Base-by-base conservation (phyloP, 2,888 invertebrate genomes). In the Caenorhabditis parvicauda region DNA sequence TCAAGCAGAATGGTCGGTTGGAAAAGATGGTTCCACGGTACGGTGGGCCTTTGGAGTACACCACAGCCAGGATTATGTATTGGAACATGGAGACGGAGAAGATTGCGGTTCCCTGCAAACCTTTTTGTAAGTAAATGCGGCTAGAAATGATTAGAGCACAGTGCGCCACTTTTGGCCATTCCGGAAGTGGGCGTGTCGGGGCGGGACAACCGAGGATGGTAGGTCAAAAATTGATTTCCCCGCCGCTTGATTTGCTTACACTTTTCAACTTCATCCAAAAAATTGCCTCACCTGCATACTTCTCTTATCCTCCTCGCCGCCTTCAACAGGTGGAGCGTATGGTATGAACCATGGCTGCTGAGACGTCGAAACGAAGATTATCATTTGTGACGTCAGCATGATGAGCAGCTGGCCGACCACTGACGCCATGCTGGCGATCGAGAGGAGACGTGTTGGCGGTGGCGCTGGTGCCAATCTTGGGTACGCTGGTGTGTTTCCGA, bases 31-130 rank as follows among this genome's bases (percentile, higher is more conserved):
- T 37, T n/a, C 55, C 54, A 4, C 70, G 49, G 42, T 61, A 65
- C 2, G 70, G 67, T 7, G 51, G 54, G n/a, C 70, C 70, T 81
- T 89, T 90, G 14, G 89, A 89, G 81, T 90, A 90, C 4, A 89
- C 87, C 60, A 89, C 84, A 2, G 89, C 90, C 79, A 90, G 84
- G 56, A 88, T 87, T 49, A 90, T 85, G 81, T 90, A 90, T 83
- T 91, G 91, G 85, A 80, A 80, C 51, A 72, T 66, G 35, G 89
- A 88, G 28, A 89, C 84, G 52, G 87, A 86, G 82, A 90, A 91
- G 35, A 90, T 84, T 1, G 89, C 88, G 0, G 89, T 89, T 77
- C 89, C 90, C 81, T 89, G 47, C 12, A n/a, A 43, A 19, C n/a
- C n/a, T n/a, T n/a, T n/a, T n/a, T n/a, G n/a, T n/a, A n/a, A n/a